A percentile compares a stretch with the other conserved stretches of the same genome.
Conservation (phyloP, 2,113 vertebrate species). For the Apeltes quadracus region DNA sequence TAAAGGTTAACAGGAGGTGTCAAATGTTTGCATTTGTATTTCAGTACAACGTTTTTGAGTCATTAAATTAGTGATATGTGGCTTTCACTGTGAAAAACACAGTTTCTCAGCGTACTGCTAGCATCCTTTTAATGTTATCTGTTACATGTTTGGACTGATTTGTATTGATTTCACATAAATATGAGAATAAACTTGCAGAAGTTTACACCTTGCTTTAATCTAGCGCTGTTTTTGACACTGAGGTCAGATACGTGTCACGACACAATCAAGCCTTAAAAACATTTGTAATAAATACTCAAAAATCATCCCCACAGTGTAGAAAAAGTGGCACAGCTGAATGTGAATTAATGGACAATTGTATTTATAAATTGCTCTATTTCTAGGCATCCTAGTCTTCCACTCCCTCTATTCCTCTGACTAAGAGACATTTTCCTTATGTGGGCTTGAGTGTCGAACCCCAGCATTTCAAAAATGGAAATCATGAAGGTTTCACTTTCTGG, state of each 20-base stretch:
- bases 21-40: not conserved
- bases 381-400: constrained; percentile 8
- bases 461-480: constrained; percentile 43
- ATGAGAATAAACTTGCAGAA: not conserved
- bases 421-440: not conserved
- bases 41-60: not conserved
- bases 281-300: not conserved
- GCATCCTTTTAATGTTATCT: not conserved
- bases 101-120: not conserved
- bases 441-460: constrained; percentile 21
- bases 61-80: not conserved
- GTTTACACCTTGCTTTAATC: not conserved
- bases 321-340: not conserved
- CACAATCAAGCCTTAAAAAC: not conserved
- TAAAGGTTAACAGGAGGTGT: not conserved
- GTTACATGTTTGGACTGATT: not conserved
- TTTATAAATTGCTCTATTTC: constrained; percentile 6
- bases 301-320: not conserved
- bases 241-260: not conserved
- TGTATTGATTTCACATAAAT: not conserved
- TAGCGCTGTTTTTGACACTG: not conserved
- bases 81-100: not conserved
- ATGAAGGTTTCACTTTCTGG: constrained; percentile 62
- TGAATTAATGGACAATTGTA: not conserved
- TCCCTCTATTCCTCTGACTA: constrained; percentile 27